These are phyloP conservation scores for Falco berigora DNA, from an alignment of 2,797 vertebrate genomes.

Conservation along the genomic window DNA sequence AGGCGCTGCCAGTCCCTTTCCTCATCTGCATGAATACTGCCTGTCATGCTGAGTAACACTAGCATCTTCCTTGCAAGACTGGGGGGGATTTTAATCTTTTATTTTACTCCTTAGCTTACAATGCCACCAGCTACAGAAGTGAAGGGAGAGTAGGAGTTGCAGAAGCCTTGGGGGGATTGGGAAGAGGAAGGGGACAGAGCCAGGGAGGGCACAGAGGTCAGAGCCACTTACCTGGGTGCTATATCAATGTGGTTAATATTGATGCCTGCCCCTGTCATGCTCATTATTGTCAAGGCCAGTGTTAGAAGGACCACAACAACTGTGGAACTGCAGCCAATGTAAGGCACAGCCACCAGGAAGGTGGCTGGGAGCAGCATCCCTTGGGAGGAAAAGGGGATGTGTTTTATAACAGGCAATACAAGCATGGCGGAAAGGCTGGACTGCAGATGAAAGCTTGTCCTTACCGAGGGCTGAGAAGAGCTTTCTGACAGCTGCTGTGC, in stretches of 20 bases:
- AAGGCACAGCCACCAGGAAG: slow-evolving; percentile 70
- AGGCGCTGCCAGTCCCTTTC: not conserved
- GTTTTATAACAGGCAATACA: not conserved
- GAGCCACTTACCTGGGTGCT: slow-evolving; percentile 76
- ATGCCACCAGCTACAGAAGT: not conserved
- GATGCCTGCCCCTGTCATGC: slow-evolving; percentile 75
- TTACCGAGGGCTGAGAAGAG: slow-evolving; percentile 80
- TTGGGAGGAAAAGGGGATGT: slow-evolving; percentile 15
- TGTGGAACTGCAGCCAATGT: slow-evolving; percentile 68
- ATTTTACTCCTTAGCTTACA: not conserved
- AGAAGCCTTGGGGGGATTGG: not conserved
- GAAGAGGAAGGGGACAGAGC: not conserved
- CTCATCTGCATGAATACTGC: not conserved
- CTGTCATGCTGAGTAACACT: not conserved
- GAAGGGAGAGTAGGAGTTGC: not conserved
- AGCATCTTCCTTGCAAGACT: not conserved
- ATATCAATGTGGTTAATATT: slow-evolving; percentile 86
- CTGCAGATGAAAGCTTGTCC: not conserved
- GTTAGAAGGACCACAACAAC: slow-evolving; percentile 74
- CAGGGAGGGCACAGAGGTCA: not conserved
- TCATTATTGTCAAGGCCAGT: slow-evolving; percentile 70
- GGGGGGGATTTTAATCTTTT: not conserved
- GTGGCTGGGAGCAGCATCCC: slow-evolving; percentile 72
- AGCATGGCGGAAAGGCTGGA: not conserved
- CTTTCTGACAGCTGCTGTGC: slow-evolving; percentile 78